Conservation (phyloP, 2,113 vertebrate genomes). For the Leptobrachium ailaonicum region DNA sequence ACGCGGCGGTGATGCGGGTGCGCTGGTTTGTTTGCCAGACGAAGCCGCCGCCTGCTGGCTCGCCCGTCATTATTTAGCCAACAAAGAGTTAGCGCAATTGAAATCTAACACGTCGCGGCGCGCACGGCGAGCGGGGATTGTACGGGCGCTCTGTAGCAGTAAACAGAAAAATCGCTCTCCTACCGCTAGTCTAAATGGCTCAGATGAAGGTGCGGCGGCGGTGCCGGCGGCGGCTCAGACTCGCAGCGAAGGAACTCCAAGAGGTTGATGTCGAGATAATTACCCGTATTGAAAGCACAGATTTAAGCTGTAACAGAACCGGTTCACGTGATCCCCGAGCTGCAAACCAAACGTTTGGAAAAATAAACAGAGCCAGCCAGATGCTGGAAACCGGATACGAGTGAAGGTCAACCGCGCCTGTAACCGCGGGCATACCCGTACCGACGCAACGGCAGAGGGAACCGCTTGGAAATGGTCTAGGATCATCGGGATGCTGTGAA, state of each 20-base stretch:
- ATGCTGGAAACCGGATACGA: too few relatives aligned
- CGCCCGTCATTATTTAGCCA: slow-evolving; percentile 29
- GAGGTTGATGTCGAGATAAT: slow-evolving; percentile 31
- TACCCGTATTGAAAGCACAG: background rate
- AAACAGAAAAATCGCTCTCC: slow-evolving; percentile 27
- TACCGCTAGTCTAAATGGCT: slow-evolving; percentile 26
- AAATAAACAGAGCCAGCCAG: too few relatives aligned
- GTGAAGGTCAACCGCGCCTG: too few relatives aligned
- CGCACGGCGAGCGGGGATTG: slow-evolving; percentile 3
- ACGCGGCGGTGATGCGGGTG: background rate
- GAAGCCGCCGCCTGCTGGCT: slow-evolving; percentile 22
- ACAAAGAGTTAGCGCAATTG: slow-evolving; percentile 35
- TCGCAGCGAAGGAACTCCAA: slow-evolving; percentile 10
- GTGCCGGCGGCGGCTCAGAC: background rate
- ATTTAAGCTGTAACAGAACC: slow-evolving; percentile 13
- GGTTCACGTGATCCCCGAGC: background rate
- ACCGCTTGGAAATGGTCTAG: too few relatives aligned
- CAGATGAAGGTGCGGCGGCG: background rate
- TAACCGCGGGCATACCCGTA: too few relatives aligned
- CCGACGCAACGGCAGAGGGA: too few relatives aligned
- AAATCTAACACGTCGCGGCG: slow-evolving; percentile 15
- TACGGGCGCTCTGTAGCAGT: background rate
- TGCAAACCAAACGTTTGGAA: background rate
- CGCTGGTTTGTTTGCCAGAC: background rate
- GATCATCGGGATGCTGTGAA: too few relatives aligned